These are phyloP conservation scores for Pomatostomus ruficeps DNA, from an alignment of 2,113 vertebrate species.

Conservation along the genomic window DNA sequence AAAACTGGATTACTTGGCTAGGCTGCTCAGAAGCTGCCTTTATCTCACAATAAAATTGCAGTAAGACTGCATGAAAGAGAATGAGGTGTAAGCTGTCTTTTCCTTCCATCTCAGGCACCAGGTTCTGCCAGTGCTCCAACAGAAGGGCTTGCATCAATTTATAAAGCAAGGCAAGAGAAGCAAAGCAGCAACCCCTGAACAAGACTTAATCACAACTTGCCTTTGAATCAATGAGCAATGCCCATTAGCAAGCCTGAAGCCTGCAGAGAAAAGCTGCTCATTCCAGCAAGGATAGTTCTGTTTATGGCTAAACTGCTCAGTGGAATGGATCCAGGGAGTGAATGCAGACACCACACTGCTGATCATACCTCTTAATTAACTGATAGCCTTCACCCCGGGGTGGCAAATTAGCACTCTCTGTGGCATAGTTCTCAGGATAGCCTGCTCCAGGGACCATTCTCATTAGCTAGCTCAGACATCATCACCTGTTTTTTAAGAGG, in stretches of 20 bases:
- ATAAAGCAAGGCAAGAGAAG: not conserved
- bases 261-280: not conserved
- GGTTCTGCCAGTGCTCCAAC: not conserved
- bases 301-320: not conserved
- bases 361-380: not conserved
- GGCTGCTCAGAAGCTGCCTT: not conserved
- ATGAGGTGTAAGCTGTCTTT: not conserved
- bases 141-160: not conserved
- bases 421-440: not conserved
- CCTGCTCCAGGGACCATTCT: not conserved
- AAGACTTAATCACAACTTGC: not conserved
- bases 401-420: not conserved
- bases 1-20: not conserved
- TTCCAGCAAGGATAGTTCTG: not conserved
- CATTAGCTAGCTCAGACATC: not conserved
- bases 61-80: not conserved
- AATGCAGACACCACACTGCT: not conserved
- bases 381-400: not conserved
- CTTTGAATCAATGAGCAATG: not conserved
- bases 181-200: not conserved
- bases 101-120: not conserved
- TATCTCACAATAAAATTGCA: not conserved
- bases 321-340: not conserved
- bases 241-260: not conserved
- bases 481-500: not conserved